Evolutionary conservation across 1,140 invertebrate genomes (phyloP).

Genomic region (Chrysoperla carnea): DNA sequence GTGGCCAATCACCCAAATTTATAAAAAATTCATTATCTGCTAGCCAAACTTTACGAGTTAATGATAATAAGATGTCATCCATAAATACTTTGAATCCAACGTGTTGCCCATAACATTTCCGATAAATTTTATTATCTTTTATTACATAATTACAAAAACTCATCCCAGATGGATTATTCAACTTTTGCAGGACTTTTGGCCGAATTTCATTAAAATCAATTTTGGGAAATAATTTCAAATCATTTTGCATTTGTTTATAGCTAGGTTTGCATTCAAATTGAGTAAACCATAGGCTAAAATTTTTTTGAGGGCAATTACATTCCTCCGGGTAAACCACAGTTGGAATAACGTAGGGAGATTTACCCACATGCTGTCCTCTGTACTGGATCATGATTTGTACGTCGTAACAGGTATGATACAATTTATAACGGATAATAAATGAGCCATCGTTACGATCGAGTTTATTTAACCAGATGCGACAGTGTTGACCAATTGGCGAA

Average conservation of each 20-base stretch:
- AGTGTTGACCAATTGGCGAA: slow-evolving; percentile 28
- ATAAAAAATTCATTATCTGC: slow-evolving; percentile 83
- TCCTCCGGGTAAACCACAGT: slow-evolving; percentile 60
- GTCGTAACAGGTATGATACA: slow-evolving; percentile 55
- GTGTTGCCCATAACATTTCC: slow-evolving; percentile 83
- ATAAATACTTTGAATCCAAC: slow-evolving; percentile 94
- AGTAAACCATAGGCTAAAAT: slow-evolving; percentile 45
- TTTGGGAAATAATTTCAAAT: slow-evolving; percentile 48
- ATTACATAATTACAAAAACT: neutral
- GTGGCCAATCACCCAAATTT: slow-evolving; percentile 92
- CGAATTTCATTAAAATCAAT: slow-evolving; percentile 57
- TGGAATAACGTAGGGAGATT: slow-evolving; percentile 47
- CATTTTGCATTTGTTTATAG: slow-evolving; percentile 54
- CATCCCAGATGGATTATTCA: neutral
- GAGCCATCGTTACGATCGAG: slow-evolving; percentile 71
- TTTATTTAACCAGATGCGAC: slow-evolving; percentile 54
- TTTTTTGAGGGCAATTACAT: slow-evolving; percentile 61
- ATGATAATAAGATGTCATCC: slow-evolving; percentile 71
- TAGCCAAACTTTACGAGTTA: slow-evolving; percentile 63
- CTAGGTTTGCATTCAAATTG: slow-evolving; percentile 43
- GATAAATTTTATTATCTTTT: slow-evolving; percentile 36
- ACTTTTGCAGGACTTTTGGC: slow-evolving; percentile 26
- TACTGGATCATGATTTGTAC: slow-evolving; percentile 52
- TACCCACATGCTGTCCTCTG: slow-evolving; percentile 41
- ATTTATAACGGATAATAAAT: slow-evolving; percentile 69